Evolutionary conservation across 2,113 vertebrate genomes (phyloP).

Genomic region (Toxostoma redivivum): DNA sequence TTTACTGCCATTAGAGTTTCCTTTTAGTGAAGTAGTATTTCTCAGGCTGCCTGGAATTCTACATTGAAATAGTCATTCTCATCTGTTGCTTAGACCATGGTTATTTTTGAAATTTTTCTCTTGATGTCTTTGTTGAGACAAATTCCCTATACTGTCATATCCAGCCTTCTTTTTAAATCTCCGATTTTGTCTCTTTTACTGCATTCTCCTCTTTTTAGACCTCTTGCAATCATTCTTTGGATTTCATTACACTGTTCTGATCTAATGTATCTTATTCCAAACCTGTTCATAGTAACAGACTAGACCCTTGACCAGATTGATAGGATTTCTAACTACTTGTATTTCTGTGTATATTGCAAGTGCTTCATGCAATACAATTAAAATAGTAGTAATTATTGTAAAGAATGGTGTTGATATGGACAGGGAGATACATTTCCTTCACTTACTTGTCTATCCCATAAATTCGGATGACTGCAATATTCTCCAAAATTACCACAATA

Average conservation of each 20-base stretch:
- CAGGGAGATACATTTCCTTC: background rate
- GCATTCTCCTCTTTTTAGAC: background rate
- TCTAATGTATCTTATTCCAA: background rate
- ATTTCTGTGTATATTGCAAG: background rate
- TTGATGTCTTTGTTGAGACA: background rate
- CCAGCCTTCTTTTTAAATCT: background rate
- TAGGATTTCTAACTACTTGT: background rate
- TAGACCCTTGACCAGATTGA: background rate
- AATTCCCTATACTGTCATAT: background rate
- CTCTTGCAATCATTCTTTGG: background rate
- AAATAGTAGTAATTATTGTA: background rate
- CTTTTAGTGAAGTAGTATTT: background rate
- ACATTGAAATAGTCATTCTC: background rate
- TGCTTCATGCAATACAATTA: background rate
- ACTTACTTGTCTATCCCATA: constrained; percentile 95
- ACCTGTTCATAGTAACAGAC: background rate
- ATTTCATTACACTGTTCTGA: background rate
- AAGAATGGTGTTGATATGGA: background rate
- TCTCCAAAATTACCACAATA: constrained; percentile 92
- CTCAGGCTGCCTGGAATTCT: background rate
- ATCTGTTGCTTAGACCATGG: background rate
- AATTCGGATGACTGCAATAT: constrained; percentile 87
- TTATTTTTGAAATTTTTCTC: background rate
- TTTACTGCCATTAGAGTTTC: background rate
- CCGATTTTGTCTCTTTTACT: background rate